Base-by-base conservation (phyloP, 2,113 vertebrate species). In the Hippopotamus amphibius region DNA sequence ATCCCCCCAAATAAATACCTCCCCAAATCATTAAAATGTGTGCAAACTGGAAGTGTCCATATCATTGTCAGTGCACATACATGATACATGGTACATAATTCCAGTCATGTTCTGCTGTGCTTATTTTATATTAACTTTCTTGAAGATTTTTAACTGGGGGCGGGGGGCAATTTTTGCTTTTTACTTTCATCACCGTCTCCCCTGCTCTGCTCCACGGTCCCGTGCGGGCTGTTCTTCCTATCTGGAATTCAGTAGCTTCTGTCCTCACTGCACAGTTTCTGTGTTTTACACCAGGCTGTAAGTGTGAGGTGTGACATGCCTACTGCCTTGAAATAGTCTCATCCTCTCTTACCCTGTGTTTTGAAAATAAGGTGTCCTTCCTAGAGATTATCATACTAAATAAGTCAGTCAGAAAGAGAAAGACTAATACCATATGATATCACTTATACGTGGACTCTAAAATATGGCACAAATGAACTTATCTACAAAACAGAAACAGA, bases 51-150 rank as follows among this genome's bases (percentile, higher is more conserved):
- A 30, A 57, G 22, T 0, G 1, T 28, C 26, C 37, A 13, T 0
- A 0, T 24, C 37, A 5, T 68, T 85, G 68, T 46, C 76, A 41
- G 22, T 26, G 5, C 41, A n/a, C 3, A 13, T 10, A 28, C 30
- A 46, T 3, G 26, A 26, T 1, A 0, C 2, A 4, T 2, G 15
- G 16, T 2, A 16, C 4, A 6, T 1, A 7, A 3, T 26, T 28
- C n/a, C 61, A 41, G 28, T 59, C 41, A 3, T 11, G 6, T 41
- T 76, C 50, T 48, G 22, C 59, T 10, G 17, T 1, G 6, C 24
- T 88, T 37, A 55, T 71, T 85, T 68, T 46, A 22, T 0, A 2
- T 26, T 37, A 28, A 59, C 26, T 48, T 83, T 55, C 68, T 48
- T 46, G 19, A 37, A 68, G 41, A 14, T 7, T 21, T 33, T 55